A percentile compares a stretch with the other conserved stretches of the same genome.
Conservation (phyloP, 1,140 invertebrate genomes). For the Philopotamus ludificatus region DNA sequence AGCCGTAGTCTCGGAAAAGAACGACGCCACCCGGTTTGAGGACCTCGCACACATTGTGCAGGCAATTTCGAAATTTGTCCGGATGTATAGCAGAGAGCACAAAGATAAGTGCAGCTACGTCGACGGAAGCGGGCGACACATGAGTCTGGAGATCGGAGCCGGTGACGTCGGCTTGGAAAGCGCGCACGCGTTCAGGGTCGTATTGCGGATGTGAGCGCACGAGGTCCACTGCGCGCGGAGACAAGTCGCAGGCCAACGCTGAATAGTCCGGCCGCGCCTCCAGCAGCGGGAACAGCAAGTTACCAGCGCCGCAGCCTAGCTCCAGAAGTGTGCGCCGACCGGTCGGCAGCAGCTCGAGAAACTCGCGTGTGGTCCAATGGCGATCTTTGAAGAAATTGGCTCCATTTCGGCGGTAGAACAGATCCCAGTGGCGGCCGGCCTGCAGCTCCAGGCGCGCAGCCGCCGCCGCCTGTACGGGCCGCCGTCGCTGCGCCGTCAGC, state of each 20-base stretch:
- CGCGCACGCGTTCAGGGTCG: slow-evolving; percentile 64
- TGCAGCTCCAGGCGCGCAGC: slow-evolving; percentile 74
- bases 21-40: slow-evolving; percentile 81
- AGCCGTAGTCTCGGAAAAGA: slow-evolving; percentile 93
- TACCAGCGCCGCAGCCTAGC: slow-evolving; percentile 96
- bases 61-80: slow-evolving; percentile 69
- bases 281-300: slow-evolving; percentile 91
- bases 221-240: slow-evolving; percentile 84
- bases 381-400: slow-evolving; percentile 94
- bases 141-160: slow-evolving; percentile 59
- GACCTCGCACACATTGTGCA: slow-evolving; percentile 68
- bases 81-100: slow-evolving; percentile 94
- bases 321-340: slow-evolving; percentile 66
- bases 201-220: slow-evolving; percentile 68
- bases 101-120: slow-evolving; percentile 93
- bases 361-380: slow-evolving; percentile 96
- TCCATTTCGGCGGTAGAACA: slow-evolving; percentile 95
- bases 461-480: slow-evolving; percentile 4
- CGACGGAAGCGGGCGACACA: slow-evolving; percentile 60
- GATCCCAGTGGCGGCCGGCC: slow-evolving; percentile 93
- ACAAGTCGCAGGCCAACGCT: slow-evolving; percentile 94
- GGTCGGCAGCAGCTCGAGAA: slow-evolving; percentile 71
- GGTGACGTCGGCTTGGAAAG: slow-evolving; percentile 76
- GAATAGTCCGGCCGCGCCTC: slow-evolving; percentile 66
- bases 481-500: slow-evolving; percentile 3